Evolutionary conservation across 2,888 invertebrate genomes (phyloP), one percentile per base, ranked within the genome.

Genomic region (Belgica antarctica): DNA sequence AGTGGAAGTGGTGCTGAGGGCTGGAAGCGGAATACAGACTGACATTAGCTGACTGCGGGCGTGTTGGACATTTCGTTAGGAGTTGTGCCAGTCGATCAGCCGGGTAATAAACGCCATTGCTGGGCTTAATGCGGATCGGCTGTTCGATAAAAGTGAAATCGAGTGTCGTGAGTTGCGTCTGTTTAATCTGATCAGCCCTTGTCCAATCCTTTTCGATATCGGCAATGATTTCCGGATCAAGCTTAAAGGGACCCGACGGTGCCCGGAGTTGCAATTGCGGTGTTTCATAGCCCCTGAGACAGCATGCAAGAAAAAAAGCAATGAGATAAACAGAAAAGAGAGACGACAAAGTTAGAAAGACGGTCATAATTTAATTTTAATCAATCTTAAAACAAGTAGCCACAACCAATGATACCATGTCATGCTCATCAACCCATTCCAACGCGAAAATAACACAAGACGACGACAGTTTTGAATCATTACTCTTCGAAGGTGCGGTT

Each of bases 141-240:
- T 80, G 77, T 80, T 82, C 72, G 76, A 82, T 73, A 79, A 77
- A 71, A 22, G 78, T 75, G 12, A 79, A 76, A 72, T 81, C 79
- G 5, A 79, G 73, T 73, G 77, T 63, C 72, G 78, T 71, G 76
- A 73, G 57, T 75, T 81, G 19, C 78, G 81, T 73, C 76, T 80
- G 41, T 75, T 81, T 69, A 81, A 84, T 78, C 73, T 80, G 78
- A 74, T 80, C 79, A 69, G 77, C 78, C 57, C 78, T 77, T 24
- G 77, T 75, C 79, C 79, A 80, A 72, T 77, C 77, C 68, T 77
- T 79, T 77, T 92, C 92, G 63, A 92, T 83, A 74, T 85, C 84
- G 28, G 86, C 85, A 73, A 92, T 83, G 72, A 90, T 82, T 71
- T 87, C 85, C 17, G 87, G 85, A 78, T 94, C 92, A 62, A 94